Base-by-base conservation (phyloP, 2,113 vertebrate genomes). In the Smithornis capensis region DNA sequence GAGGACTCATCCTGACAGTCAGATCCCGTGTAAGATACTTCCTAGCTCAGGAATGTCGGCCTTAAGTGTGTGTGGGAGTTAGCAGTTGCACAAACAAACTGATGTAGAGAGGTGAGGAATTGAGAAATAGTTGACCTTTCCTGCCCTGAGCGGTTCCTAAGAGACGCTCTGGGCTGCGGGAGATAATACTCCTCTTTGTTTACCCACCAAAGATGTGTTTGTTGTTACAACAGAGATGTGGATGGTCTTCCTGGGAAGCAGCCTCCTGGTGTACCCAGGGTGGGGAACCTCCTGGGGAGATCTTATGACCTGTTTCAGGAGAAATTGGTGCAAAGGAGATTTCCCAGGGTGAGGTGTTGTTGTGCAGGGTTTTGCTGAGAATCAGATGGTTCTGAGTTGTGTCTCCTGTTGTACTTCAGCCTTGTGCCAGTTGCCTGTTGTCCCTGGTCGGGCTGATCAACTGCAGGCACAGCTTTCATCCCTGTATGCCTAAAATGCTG, bases 81-180 rank as follows among this genome's bases (percentile, higher is more conserved):
- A 44, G 76, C 17, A 6, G 42, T 93, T 92, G 95, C 94, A 92
- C 90, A 95, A 96, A 93, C 75, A 94, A 79, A 90, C 76, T 3
- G 52, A 81, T 90, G 92, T 62, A 44, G 86, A 92, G 85, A 92
- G 96, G 95, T 93, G 83, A 87, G 82, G 73, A 81, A 70, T 94
- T 95, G 96, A 88, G 94, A 95, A 94, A 90, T 31, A 79, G 27
- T 38, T 94, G 90, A 92, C 94, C 92, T 93, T 93, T 83, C 19
- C 40, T 83, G 52, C 55, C 56, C 14, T 0, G 44, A 80, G 64
- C 7, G 0, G 95, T 92, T 97, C 65, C 95, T 74, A 83, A 69
- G 96, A 93, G 27, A 92, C 64, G 4, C 40, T n/a, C 29, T 23
- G 45, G 31, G 63, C 73, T 55, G 49, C 53, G 0, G 3, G 28